Base-by-base conservation (phyloP, 2,888 invertebrate genomes). In the Orthonevra nobilis region DNA sequence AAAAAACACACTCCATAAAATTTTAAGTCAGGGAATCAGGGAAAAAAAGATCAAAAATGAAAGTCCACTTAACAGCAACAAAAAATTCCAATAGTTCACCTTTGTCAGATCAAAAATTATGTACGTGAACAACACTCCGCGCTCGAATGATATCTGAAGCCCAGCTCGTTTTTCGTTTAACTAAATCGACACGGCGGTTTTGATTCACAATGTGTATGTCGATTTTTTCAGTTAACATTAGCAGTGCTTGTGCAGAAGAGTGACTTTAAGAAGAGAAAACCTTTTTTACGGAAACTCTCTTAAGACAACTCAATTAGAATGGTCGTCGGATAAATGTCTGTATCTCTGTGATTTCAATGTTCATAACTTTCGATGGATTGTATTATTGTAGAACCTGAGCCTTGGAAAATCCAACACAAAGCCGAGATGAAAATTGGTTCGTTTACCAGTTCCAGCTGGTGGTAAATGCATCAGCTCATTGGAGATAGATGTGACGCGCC, bases 221-320 rank as follows among this genome's bases (percentile, higher is more conserved):
- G n/a, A n/a, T n/a, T n/a, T n/a, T n/a, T n/a, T n/a, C n/a, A n/a
- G n/a, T n/a, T n/a, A n/a, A n/a, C n/a, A n/a, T n/a, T n/a, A n/a
- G n/a, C n/a, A n/a, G n/a, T n/a, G n/a, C n/a, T n/a, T n/a, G n/a
- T n/a, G n/a, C n/a, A n/a, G n/a, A n/a, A n/a, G n/a, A n/a, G n/a
- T n/a, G n/a, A n/a, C n/a, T n/a, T n/a, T n/a, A n/a, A 14, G 32
- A 17, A 30, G 48, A 48, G 10, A 48, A 26, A n/a, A 15, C n/a
- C 6, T 5, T 15, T 12, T 23, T n/a, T n/a, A 23, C 23, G 5
- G 3, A 4, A 3, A 23, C 60, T 70, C 77, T 77, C 77, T 77
- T 77, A 64, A 70, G 44, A 77, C 58, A 64, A 52, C 70, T 77
- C 64, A 70, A 64, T 77, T 70, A 70, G 64, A 54, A n/a, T n/a